Evolutionary conservation across 1,140 invertebrate species (phyloP).

Genomic region (Drosophila ohnishii): DNA sequence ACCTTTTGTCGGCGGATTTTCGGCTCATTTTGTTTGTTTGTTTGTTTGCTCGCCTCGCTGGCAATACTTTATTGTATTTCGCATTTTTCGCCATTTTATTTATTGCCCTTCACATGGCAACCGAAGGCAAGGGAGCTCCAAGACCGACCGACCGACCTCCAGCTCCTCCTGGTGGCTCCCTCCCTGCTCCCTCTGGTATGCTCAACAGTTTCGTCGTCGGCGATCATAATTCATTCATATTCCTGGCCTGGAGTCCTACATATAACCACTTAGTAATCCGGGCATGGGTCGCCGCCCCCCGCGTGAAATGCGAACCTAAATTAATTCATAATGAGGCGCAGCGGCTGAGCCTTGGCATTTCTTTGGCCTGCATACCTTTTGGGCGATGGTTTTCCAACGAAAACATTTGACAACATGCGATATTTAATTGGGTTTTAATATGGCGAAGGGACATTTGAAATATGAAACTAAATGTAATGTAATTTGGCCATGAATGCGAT

Average conservation of each 20-base stretch:
- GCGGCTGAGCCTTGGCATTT: constrained; percentile 16
- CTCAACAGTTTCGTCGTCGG: constrained; percentile 52
- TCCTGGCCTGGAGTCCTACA: constrained; percentile 56
- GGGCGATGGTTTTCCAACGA: constrained; percentile 10
- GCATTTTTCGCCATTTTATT: constrained; percentile 77
- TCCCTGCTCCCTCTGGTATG: constrained; percentile 2
- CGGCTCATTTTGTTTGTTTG: constrained; percentile 46
- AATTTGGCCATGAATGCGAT: constrained; percentile 53
- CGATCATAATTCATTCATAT: constrained; percentile 78
- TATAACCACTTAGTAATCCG: constrained; percentile 60
- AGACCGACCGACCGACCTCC: not conserved
- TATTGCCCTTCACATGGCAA: constrained; percentile 76
- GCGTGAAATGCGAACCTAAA: constrained; percentile 66
- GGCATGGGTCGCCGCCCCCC: not conserved
- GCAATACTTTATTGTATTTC: constrained; percentile 79
- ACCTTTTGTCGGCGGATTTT: constrained; percentile 31
- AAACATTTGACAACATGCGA: constrained; percentile 68
- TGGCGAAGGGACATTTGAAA: constrained; percentile 25
- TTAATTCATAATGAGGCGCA: constrained; percentile 73
- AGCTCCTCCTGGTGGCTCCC: not conserved
- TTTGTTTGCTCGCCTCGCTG: constrained; percentile 57
- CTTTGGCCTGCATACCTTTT: constrained; percentile 39
- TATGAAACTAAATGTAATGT: constrained; percentile 50
- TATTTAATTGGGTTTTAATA: constrained; percentile 77
- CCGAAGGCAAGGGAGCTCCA: constrained; percentile 12